Conservation (phyloP, 2,888 invertebrate genomes). For the Cosmia trapezina region DNA sequence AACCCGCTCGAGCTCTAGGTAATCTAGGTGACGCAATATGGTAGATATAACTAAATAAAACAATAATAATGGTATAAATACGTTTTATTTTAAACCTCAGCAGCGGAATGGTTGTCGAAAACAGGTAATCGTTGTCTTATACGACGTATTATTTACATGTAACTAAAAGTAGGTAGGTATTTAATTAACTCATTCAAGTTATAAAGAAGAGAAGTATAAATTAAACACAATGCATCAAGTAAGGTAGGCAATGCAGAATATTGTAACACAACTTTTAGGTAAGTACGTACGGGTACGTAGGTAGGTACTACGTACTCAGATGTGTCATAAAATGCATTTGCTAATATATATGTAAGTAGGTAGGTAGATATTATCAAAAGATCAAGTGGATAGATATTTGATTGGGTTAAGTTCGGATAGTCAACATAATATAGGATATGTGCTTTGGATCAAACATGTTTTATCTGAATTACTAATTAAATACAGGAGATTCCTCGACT, state of each 20-base stretch:
- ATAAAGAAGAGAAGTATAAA: conserved; percentile 11
- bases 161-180: conserved; percentile 34
- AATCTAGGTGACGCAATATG: no score
- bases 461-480: conserved; percentile 13
- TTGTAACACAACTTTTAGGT: neutral
- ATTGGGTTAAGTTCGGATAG: conserved; percentile 19
- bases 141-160: conserved; percentile 51
- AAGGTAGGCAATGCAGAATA: conserved; percentile 6
- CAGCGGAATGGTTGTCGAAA: conserved; percentile 68
- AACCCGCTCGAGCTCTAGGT: neutral
- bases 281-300: no score
- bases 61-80: conserved; percentile 68
- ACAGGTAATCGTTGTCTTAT: conserved; percentile 52
- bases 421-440: conserved; percentile 40
- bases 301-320: no score
- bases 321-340: neutral
- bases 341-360: neutral
- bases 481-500: conserved; percentile 5
- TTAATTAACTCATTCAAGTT: conserved; percentile 13
- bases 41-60: conserved; percentile 42
- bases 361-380: neutral
- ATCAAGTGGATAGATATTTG: conserved; percentile 5
- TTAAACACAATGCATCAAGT: conserved; percentile 22
- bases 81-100: conserved; percentile 69
- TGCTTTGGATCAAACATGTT: conserved; percentile 7